These are phyloP conservation scores for Albula goreensis DNA, from an alignment of 2,113 vertebrate genomes.

Conservation along the genomic window DNA sequence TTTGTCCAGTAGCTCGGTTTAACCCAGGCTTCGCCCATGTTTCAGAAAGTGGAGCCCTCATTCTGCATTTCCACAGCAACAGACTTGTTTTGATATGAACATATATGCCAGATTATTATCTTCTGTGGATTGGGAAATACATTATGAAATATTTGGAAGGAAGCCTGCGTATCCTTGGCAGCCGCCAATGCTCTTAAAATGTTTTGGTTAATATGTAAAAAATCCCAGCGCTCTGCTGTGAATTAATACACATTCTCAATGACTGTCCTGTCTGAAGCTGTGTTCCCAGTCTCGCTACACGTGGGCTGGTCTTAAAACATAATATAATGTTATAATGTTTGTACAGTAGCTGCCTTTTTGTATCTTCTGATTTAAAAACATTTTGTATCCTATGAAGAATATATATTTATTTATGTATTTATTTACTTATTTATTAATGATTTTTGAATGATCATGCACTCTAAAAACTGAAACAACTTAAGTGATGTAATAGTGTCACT, in stretches of 20 bases:
- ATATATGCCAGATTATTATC: neutral
- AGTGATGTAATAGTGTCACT: neutral
- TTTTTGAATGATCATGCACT: neutral
- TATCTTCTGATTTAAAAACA: constrained; percentile 19
- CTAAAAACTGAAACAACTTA: neutral
- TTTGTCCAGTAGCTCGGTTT: neutral
- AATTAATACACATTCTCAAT: neutral
- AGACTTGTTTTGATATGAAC: neutral
- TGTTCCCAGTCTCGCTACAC: neutral
- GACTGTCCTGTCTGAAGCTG: neutral
- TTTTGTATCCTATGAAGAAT: neutral
- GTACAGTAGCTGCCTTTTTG: neutral
- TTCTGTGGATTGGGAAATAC: neutral
- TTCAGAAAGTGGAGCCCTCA: constrained; percentile 27
- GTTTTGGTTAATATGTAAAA: neutral
- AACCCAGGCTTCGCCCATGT: constrained; percentile 40
- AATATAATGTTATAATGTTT: neutral
- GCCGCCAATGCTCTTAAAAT: neutral
- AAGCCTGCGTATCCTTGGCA: neutral
- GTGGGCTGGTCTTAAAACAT: neutral
- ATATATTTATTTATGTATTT: neutral
- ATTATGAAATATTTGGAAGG: neutral
- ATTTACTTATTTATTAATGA: neutral
- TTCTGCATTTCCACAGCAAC: neutral
- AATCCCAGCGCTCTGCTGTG: neutral